A percentile compares a stretch with the other conserved stretches of the same genome.
Conservation (phyloP, 1,140 invertebrate genomes). For the Tenebrio molitor region DNA sequence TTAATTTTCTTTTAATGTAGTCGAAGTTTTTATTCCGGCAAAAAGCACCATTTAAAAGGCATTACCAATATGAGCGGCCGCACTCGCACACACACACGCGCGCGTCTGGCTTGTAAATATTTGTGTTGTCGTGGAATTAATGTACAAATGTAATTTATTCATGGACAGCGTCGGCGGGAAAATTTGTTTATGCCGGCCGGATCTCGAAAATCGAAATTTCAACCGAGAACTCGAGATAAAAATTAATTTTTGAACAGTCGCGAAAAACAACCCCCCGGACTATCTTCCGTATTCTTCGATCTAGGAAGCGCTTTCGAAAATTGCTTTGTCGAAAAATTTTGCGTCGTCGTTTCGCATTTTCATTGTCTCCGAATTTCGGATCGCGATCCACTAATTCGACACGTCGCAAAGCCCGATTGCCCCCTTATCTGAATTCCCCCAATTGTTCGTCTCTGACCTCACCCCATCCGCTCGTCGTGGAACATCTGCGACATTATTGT, state of each 20-base stretch:
- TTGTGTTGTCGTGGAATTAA: constrained; percentile 5
- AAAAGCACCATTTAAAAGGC: constrained; percentile 35
- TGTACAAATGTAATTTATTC: constrained; percentile 13
- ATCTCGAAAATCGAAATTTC: constrained; percentile 21
- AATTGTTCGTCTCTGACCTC: constrained; percentile 42
- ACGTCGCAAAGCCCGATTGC: constrained; percentile 2
- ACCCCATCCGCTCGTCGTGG: not conserved
- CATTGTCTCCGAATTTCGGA: too few species aligned
- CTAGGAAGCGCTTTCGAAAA: too few species aligned
- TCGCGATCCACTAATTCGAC: not conserved
- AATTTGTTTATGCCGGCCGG: constrained; percentile 7
- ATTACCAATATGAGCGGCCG: constrained; percentile 19
- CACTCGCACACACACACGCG: not conserved
- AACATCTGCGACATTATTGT: constrained; percentile 44
- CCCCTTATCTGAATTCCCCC: not conserved
- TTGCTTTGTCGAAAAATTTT: too few species aligned
- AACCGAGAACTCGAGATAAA: too few species aligned
- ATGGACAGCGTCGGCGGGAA: not conserved
- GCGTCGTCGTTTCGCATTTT: too few species aligned
- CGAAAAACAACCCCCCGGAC: too few species aligned
- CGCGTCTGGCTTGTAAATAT: not conserved
- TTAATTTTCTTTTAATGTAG: constrained; percentile 37
- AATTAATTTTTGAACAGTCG: too few species aligned
- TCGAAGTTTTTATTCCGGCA: constrained; percentile 3
- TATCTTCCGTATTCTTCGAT: too few species aligned